phyloP scores from a whole-genome alignment of 2,797 vertebrate genomes.

The Falco berigora region DNA sequence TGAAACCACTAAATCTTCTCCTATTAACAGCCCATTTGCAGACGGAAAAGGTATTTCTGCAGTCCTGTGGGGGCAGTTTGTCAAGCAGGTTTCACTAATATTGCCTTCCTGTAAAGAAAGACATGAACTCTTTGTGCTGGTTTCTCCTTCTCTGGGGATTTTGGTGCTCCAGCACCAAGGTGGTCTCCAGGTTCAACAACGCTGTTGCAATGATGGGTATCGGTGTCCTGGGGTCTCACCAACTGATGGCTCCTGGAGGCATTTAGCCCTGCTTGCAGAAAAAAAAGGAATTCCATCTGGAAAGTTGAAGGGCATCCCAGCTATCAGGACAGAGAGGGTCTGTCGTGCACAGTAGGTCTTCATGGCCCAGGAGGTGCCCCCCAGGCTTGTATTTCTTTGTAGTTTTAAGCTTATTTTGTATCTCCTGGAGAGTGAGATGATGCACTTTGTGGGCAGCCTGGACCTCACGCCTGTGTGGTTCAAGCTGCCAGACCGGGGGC shows the following conservation, averaged over 20 bases:
- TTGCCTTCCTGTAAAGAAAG: not conserved
- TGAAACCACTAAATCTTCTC: not conserved
- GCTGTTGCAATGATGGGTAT: not conserved
- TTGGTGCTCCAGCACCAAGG: not conserved
- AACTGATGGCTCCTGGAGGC: not conserved
- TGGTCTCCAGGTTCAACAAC: accelerated
- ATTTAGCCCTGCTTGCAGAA: not conserved
- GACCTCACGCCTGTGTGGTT: not conserved
- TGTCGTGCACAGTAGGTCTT: not conserved
- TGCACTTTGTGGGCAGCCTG: not conserved
- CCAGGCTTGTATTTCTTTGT: not conserved
- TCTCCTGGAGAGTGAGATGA: not conserved
- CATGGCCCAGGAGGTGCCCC: not conserved
- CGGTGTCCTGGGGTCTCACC: accelerated
- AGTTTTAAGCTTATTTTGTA: not conserved
- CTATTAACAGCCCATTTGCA: not conserved
- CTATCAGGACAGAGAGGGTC: not conserved
- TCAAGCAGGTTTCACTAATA: not conserved
- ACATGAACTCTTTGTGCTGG: accelerated
- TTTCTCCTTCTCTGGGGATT: not conserved
- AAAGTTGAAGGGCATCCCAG: not conserved
- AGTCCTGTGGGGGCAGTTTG: not conserved
- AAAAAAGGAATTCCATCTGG: not conserved
- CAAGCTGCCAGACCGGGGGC: not conserved
- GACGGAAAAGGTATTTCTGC: constrained; percentile 25